phyloP scores from a whole-genome alignment of 1,140 invertebrate species.

The Zaprionus tsacasi region DNA sequence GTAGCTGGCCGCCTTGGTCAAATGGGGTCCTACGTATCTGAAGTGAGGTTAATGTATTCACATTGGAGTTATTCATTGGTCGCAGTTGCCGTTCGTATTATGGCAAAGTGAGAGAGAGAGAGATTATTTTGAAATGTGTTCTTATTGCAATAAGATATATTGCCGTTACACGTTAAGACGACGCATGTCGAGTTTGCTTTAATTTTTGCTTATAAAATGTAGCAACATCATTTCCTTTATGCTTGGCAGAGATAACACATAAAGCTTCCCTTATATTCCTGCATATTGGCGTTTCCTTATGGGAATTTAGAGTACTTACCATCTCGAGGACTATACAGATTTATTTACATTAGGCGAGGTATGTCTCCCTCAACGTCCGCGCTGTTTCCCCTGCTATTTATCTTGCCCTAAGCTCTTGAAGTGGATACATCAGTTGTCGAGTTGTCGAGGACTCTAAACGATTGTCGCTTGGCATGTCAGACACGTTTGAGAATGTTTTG shows the following conservation, averaged over 20 bases:
- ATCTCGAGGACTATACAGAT: neutral
- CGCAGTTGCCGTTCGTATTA: neutral
- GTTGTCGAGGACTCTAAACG: constrained; percentile 2
- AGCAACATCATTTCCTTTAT: too few species aligned
- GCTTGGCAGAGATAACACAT: too few species aligned
- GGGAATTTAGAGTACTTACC: neutral
- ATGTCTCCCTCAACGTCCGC: neutral
- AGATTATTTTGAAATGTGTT: too few species aligned
- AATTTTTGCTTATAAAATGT: too few species aligned
- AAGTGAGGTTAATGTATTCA: neutral
- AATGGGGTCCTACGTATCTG: neutral
- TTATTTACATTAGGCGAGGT: neutral
- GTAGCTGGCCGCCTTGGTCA: constrained; percentile 26
- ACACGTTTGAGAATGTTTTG: constrained; percentile 1
- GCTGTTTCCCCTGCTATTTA: neutral
- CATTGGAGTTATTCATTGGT: neutral
- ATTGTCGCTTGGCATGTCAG: constrained; percentile 17
- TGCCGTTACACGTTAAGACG: too few species aligned
- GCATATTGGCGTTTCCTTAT: neutral
- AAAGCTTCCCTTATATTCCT: too few species aligned
- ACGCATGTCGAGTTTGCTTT: too few species aligned
- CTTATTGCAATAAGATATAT: too few species aligned
- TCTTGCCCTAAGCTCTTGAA: neutral
- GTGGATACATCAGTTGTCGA: constrained; percentile 7
- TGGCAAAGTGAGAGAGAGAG: too few species aligned